Evolutionary conservation across 2,113 vertebrate species (phyloP).

Genomic region (Chaetura pelagica): DNA sequence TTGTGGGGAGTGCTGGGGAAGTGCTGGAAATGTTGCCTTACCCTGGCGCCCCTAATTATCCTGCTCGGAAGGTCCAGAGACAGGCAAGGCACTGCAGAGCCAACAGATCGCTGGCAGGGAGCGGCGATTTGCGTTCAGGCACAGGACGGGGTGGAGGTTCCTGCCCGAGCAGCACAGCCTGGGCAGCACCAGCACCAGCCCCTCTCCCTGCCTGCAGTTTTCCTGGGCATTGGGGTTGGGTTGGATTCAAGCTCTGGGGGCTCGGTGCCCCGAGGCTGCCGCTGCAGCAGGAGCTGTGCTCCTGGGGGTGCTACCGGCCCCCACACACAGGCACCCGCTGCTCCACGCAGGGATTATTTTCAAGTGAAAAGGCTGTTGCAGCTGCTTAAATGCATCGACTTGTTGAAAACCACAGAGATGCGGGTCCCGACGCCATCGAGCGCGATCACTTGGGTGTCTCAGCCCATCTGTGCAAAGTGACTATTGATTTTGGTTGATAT

Average conservation of each 20-base stretch:
- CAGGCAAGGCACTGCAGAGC: not conserved
- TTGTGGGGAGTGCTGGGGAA: not conserved
- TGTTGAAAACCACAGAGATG: conserved; percentile 62
- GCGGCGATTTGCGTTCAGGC: not conserved
- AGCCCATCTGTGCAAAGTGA: conserved; percentile 69
- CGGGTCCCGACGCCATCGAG: conserved; percentile 58
- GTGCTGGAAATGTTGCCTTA: not conserved
- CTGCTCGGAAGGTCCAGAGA: not conserved
- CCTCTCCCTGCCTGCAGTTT: not conserved
- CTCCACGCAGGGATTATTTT: conserved; percentile 60
- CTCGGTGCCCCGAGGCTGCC: too few relatives aligned
- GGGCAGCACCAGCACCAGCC: not conserved
- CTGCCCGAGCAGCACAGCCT: not conserved
- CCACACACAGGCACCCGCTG: not conserved
- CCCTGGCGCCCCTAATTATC: not conserved
- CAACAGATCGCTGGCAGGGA: conserved; percentile 10
- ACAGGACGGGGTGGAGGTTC: not conserved
- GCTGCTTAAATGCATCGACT: conserved; percentile 68
- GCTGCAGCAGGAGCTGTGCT: too few relatives aligned
- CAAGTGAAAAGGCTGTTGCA: conserved; percentile 62
- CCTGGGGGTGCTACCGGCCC: not conserved
- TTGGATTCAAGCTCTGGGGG: too few relatives aligned
- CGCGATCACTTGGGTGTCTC: conserved; percentile 66
- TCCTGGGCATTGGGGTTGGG: not conserved
- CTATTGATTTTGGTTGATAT: conserved; percentile 81